These are phyloP conservation scores for Montipora efflorescens DNA, from an alignment of 64 coral and sea anemone species.

Conservation along the genomic window DNA sequence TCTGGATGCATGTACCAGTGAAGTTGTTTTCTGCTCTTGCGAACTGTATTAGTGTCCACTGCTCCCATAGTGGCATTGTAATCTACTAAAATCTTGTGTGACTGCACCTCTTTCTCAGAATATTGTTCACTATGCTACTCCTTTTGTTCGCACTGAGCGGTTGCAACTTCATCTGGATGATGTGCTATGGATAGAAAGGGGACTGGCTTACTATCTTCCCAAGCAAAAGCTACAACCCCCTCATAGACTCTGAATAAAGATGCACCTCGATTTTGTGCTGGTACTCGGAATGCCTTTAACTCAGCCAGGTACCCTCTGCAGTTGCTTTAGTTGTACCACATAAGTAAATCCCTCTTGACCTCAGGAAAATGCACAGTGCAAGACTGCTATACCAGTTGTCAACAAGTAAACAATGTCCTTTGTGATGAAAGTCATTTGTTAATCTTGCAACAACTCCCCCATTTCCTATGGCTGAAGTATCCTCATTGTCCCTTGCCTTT, in stretches of 20 bases:
- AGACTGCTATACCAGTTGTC: constrained; percentile 60
- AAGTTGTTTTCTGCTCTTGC: constrained; percentile 2
- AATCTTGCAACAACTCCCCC: constrained; percentile 24
- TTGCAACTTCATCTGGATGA: constrained; percentile 43
- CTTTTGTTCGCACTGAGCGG: constrained; percentile 6
- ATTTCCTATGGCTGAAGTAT: neutral
- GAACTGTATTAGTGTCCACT: constrained; percentile 20
- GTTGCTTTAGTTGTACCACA: constrained; percentile 42
- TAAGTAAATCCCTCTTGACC: constrained; percentile 12
- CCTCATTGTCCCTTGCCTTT: neutral
- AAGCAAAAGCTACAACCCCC: constrained; percentile 2
- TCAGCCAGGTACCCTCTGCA: neutral
- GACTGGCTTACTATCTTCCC: constrained; percentile 69
- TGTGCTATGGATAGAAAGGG: constrained; percentile 63
- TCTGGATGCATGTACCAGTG: neutral
- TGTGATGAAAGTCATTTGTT: constrained; percentile 5
- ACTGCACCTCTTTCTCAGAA: neutral
- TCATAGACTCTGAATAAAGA: neutral
- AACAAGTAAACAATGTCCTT: constrained; percentile 20
- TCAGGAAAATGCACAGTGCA: neutral
- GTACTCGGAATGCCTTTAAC: constrained; percentile 2
- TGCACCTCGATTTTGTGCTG: neutral
- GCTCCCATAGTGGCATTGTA: constrained; percentile 52
- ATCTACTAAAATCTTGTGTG: constrained; percentile 34
- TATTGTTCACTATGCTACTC: constrained; percentile 10